These are phyloP conservation scores for Isoperla grammatica DNA, from an alignment of 2,888 invertebrate species.

Conservation along the genomic window DNA sequence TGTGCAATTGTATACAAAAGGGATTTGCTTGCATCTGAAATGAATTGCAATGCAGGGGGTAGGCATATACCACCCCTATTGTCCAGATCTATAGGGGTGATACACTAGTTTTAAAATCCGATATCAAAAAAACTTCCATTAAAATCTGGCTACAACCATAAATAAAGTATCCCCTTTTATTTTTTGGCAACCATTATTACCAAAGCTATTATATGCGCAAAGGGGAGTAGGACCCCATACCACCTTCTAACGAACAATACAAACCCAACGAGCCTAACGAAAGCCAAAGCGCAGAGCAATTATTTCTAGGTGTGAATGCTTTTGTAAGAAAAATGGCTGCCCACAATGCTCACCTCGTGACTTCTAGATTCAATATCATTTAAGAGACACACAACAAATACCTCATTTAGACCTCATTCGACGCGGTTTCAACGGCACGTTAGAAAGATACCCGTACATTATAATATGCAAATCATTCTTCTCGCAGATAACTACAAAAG, in stretches of 20 bases:
- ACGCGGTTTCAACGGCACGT: conserved; percentile 5
- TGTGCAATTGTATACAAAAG: too few species aligned
- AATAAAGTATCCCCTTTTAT: conserved; percentile 29
- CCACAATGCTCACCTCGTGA: conserved; percentile 2
- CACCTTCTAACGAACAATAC: conserved; percentile 4
- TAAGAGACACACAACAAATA: not conserved
- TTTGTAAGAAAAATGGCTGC: conserved; percentile 6
- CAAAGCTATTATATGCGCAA: conserved; percentile 5
- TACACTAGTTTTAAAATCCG: conserved; percentile 13
- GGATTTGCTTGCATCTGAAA: not conserved
- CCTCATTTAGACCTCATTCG: conserved; percentile 10
- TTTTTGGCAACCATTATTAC: conserved; percentile 29
- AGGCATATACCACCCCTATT: conserved; percentile 4
- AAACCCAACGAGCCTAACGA: conserved; percentile 11
- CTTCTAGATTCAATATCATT: not conserved
- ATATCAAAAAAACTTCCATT: conserved; percentile 14
- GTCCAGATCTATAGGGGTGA: conserved; percentile 11
- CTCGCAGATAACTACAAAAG: too few species aligned
- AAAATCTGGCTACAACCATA: conserved; percentile 23
- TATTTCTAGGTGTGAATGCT: conserved; percentile 5
- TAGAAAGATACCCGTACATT: conserved; percentile 9
- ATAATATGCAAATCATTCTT: conserved; percentile 3
- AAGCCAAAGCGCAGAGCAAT: conserved; percentile 10
- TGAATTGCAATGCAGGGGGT: conserved; percentile 15
- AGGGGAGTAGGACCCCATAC: conserved; percentile 7